phyloP scores from a whole-genome alignment of 1,140 invertebrate genomes.

The Cephus cinctus region DNA sequence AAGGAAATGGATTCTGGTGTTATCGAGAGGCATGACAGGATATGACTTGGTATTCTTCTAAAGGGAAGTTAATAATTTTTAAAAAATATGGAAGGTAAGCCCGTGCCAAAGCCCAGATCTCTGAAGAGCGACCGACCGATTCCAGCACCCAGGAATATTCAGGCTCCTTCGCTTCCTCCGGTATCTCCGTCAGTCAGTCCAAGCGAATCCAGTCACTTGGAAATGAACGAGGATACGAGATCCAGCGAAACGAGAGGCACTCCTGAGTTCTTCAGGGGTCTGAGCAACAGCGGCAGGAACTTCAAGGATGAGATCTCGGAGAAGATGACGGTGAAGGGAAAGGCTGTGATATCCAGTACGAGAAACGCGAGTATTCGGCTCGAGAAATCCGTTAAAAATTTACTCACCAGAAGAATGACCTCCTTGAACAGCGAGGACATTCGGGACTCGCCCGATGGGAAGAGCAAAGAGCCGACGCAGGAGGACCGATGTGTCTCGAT shows the following conservation, averaged over 20 bases:
- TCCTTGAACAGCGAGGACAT: slow-evolving; percentile 32
- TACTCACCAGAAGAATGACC: slow-evolving; percentile 38
- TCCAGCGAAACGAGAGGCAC: slow-evolving; percentile 19
- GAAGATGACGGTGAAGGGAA: slow-evolving; percentile 54
- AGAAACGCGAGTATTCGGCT: slow-evolving; percentile 50
- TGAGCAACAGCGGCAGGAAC: slow-evolving; percentile 51
- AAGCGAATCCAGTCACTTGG: slow-evolving; percentile 41
- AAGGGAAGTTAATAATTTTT: background rate
- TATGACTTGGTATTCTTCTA: too few species aligned
- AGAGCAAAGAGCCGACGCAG: slow-evolving; percentile 8
- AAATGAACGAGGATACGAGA: slow-evolving; percentile 39
- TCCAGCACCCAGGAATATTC: slow-evolving; percentile 38
- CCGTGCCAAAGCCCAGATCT: slow-evolving; percentile 48
- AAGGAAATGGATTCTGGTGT: background rate
- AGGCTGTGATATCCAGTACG: slow-evolving; percentile 56
- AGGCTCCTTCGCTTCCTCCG: slow-evolving; percentile 5
- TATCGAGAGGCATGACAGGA: background rate
- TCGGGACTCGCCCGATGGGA: slow-evolving; percentile 5
- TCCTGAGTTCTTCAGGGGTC: slow-evolving; percentile 42
- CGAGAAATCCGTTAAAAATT: slow-evolving; percentile 47
- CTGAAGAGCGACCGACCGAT: slow-evolving; percentile 34
- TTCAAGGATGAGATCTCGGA: slow-evolving; percentile 56
- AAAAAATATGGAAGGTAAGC: slow-evolving; percentile 44
- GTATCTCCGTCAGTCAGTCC: slow-evolving; percentile 26
- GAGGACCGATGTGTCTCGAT: slow-evolving; percentile 44